Conservation (phyloP, 2,113 vertebrate genomes). For the Datnioides undecimradiatus region DNA sequence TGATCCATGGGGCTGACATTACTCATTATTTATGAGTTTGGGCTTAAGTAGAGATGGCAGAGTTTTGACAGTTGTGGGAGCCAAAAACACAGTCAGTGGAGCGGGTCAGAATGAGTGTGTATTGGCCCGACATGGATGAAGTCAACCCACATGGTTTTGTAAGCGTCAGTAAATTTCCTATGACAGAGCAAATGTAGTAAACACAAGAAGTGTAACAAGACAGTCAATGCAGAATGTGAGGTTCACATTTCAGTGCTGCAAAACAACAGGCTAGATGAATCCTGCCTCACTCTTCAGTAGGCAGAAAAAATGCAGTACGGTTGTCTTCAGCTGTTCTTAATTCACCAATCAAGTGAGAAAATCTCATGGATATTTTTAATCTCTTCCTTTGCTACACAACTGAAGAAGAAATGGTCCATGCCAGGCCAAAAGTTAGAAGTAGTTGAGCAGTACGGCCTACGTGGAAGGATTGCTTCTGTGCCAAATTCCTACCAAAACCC, state of each 20-base stretch:
- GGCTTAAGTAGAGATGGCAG: not conserved
- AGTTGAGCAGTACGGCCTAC: not conserved
- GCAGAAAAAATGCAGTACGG: not conserved
- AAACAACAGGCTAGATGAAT: not conserved
- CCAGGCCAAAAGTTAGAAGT: not conserved
- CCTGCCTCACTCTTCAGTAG: not conserved
- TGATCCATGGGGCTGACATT: slow-evolving; percentile 2
- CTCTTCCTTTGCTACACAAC: not conserved
- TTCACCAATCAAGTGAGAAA: not conserved
- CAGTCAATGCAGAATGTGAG: not conserved
- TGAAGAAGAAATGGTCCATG: not conserved
- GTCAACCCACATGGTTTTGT: not conserved
- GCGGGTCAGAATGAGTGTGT: not conserved
- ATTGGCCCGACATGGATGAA: not conserved
- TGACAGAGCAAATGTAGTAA: not conserved
- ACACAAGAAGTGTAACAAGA: not conserved
- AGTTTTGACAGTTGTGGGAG: not conserved
- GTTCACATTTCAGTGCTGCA: not conserved
- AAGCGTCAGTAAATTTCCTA: not conserved
- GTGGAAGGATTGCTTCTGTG: not conserved
- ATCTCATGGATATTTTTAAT: not conserved
- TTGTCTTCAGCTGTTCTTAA: not conserved
- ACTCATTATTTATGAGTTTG: slow-evolving; percentile 8
- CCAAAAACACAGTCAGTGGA: not conserved
- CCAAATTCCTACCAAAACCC: not conserved